Conservation (phyloP, 2,113 vertebrate species). For the Phyllostomus discolor region DNA sequence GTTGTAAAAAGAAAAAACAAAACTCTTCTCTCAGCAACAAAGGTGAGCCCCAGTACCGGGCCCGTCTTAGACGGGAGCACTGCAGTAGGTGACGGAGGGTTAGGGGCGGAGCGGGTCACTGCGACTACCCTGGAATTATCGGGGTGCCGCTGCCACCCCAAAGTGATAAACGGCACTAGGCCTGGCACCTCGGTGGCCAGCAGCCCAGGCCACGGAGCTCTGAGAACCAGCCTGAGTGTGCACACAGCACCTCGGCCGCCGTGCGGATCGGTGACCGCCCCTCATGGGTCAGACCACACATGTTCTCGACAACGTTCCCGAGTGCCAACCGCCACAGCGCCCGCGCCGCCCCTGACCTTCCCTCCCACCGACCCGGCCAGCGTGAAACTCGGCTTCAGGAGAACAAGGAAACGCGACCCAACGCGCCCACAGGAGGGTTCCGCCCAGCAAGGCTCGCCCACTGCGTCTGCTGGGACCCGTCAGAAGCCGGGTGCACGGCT, state of each 20-base stretch:
- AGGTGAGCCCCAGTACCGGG: background rate
- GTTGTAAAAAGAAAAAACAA: background rate
- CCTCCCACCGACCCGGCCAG: background rate
- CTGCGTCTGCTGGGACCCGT: background rate
- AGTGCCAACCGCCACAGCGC: too few relatives aligned
- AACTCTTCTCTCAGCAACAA: background rate
- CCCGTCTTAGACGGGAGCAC: background rate
- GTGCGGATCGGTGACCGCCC: rapidly evolving
- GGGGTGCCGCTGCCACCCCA: rapidly evolving
- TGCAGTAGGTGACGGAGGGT: rapidly evolving
- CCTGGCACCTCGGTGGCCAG: rapidly evolving
- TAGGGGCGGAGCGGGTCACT: rapidly evolving
- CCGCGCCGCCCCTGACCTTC: rapidly evolving
- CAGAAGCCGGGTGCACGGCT: rapidly evolving
- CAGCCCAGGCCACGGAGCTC: rapidly evolving
- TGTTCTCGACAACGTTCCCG: rapidly evolving
- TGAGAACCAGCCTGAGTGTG: rapidly evolving
- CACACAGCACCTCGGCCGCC: rapidly evolving
- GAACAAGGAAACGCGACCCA: background rate
- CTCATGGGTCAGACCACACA: rapidly evolving
- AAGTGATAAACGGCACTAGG: rapidly evolving
- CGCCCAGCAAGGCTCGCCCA: background rate
- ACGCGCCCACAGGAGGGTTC: rapidly evolving
- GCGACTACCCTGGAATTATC: background rate
- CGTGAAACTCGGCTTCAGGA: background rate